Base-by-base conservation (phyloP, 2,888 invertebrate genomes). In the Gerris lacustris region DNA sequence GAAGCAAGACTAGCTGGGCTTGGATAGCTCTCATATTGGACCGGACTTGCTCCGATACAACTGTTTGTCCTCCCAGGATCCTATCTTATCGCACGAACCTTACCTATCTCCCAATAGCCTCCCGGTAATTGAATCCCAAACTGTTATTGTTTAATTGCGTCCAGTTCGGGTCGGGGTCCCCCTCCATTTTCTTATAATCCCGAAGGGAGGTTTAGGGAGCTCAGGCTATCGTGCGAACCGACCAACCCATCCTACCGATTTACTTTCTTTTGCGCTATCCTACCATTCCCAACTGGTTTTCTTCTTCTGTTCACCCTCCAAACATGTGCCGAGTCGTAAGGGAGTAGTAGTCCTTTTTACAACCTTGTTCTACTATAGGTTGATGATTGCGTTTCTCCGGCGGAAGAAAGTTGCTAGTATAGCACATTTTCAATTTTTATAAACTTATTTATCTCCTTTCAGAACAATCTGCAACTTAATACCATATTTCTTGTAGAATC, bases 111-210 rank as follows among this genome's bases (percentile, higher is more conserved):
- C 55, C 55, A 55, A 55, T 55, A 55, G 55, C 55, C 55, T 55
- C 55, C 55, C 55, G 55, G 73, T 73, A 73, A 73, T 73, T 73
- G 73, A 73, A 73, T 73, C 73, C 70, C 72, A 72, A 73, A 73
- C 73, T 73, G 73, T 67, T 72, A 71, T 72, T 73, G 72, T 73
- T 72, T 73, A 73, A 73, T 73, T 73, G 73, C 71, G 71, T 69
- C 63, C 68, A 18, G 43, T 66, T 67, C 15, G 55, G 55, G 9
- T 55, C 9, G 55, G 55, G 55, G 9, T 15, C 55, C 15, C 55
- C 55, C 55, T 55, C 55, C 11, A 1, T 47, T 55, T 55, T 55
- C 55, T 55, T 55, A 55, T 55, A 55, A 55, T 55, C 55, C 55
- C 55, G 9, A 31, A 31, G 31, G 31, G 31, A 2, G 31, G 31